Evolutionary conservation across 2,113 vertebrate genomes (phyloP).

Genomic region (Chascanopsetta lugubris): DNA sequence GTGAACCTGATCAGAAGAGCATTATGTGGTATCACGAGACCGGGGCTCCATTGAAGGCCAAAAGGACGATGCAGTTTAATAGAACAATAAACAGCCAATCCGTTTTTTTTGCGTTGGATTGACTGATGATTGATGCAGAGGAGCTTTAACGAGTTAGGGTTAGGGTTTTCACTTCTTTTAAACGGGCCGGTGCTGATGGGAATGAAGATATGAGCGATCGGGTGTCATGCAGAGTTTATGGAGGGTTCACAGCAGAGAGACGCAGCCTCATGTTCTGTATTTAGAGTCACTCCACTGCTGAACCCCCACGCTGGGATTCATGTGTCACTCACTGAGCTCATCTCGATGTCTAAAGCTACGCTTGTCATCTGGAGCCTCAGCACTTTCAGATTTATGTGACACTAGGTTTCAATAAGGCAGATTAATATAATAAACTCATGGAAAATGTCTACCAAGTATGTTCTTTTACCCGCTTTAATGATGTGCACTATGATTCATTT

Average conservation of each 20-base stretch:
- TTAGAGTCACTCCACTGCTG: too few species aligned
- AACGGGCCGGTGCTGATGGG: too few species aligned
- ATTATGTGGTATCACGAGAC: too few species aligned
- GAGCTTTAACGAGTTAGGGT: too few species aligned
- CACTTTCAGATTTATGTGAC: not conserved
- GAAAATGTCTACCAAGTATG: not conserved
- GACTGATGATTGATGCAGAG: too few species aligned
- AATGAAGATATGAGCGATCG: not conserved
- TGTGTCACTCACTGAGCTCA: constrained; percentile 53
- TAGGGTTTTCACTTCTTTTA: too few species aligned
- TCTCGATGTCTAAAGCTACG: not conserved
- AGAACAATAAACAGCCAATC: too few species aligned
- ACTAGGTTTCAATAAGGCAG: not conserved
- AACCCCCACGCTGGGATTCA: constrained; percentile 30
- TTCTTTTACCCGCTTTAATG: not conserved
- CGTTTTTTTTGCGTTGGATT: too few species aligned
- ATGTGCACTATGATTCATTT: not conserved
- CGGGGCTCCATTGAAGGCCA: too few species aligned
- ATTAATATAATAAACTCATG: too few species aligned
- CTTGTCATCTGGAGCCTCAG: constrained; percentile 7
- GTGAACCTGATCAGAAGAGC: too few species aligned
- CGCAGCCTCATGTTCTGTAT: constrained; percentile 39
- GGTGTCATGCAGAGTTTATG: not conserved
- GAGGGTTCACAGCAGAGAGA: not conserved
- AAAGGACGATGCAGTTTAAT: too few species aligned